Base-by-base conservation (phyloP, 2,888 invertebrate genomes). In the Scaptomyza reducta region DNA sequence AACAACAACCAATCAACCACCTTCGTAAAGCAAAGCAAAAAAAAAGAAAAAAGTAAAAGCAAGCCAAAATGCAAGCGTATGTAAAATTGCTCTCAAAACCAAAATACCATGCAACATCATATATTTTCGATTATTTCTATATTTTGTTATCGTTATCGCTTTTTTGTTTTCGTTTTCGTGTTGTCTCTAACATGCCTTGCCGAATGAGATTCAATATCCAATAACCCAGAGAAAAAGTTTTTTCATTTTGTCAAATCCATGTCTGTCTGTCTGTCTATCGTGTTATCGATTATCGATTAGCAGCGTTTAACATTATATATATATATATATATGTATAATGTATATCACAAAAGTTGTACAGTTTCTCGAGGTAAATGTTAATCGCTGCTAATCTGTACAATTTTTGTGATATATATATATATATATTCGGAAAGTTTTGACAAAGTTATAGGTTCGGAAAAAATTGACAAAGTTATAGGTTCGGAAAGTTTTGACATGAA, bases 1-100 rank as follows among this genome's bases (percentile, higher is more conserved):
- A 50, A 60, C 45, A 70, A 55, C 60, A 60, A 70, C 57, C 63
- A 55, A 59, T 22, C 54, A 55, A 59, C 50, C 66, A 70, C 70
- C 63, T 64, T 42, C 58, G 64, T 46, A 51, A 73, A 74, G 58
- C 56, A 59, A 67, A 60, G 54, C 55, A 72, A 69, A 27, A 66
- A 46, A 22, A 35, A 49, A 29, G 14, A n/a, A 40, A 11, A 25
- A 42, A 51, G n/a, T n/a, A n/a, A n/a, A n/a, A 35, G 27, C n/a
- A 3, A 16, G 29, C 14, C 33, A n/a, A 46, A 35, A 18, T 38
- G 47, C 47, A 33, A 74, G 64, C 73, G 73, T 73, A 73, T 74
- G 73, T 74, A 73, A 69, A 73, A 64, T 57, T 63, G 65, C 38
- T 61, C 33, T 35, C 11, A 58, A 45, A 51, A 31, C 25, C 29